These are phyloP conservation scores for Cephalopterus ornatus DNA, from an alignment of 2,113 vertebrate species.

Conservation along the genomic window DNA sequence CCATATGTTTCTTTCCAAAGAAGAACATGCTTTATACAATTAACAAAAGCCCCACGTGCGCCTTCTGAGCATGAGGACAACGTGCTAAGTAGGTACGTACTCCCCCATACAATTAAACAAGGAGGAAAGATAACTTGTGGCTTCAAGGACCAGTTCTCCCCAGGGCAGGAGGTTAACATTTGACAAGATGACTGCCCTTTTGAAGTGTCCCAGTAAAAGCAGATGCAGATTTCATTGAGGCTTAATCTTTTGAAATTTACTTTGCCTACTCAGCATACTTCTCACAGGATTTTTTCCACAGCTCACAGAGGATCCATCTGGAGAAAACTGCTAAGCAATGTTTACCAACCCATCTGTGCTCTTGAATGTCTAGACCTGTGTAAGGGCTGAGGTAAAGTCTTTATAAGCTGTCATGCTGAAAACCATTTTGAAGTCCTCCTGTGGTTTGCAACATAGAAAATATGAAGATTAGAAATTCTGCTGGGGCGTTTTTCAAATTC, in stretches of 20 bases:
- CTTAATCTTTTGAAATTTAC: not conserved
- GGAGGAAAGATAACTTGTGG: not conserved
- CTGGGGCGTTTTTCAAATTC: not conserved
- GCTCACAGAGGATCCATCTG: not conserved
- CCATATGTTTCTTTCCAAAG: not conserved
- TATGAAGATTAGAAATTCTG: not conserved
- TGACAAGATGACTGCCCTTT: not conserved
- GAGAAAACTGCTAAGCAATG: not conserved
- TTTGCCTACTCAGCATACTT: not conserved
- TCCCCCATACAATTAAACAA: not conserved
- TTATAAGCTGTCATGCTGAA: not conserved
- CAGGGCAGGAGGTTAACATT: not conserved
- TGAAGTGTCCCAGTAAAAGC: not conserved
- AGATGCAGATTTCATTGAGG: not conserved
- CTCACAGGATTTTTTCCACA: not conserved
- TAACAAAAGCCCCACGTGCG: not conserved
- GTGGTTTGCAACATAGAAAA: not conserved
- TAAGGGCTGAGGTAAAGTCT: not conserved
- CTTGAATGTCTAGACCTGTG: not conserved
- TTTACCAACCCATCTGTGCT: not conserved
- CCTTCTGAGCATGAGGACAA: not conserved
- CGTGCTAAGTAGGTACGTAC: fast-evolving
- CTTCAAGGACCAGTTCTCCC: not conserved
- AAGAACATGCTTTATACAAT: not conserved
- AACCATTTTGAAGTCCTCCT: not conserved